Base-by-base conservation (phyloP, 2,888 invertebrate genomes). In the Apomyelois bistriatella region DNA sequence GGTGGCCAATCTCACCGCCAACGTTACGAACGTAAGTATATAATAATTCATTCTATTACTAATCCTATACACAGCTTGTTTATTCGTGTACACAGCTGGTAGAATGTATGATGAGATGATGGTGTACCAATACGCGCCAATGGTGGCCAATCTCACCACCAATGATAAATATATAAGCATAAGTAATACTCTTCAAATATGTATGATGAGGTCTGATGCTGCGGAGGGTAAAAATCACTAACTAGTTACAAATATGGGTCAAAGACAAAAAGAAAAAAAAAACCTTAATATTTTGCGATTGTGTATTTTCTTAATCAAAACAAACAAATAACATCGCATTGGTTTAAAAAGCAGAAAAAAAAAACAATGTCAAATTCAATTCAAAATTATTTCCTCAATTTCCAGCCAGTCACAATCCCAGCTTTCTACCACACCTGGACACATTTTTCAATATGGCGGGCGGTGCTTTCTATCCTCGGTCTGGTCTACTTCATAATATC, bases 361-460 rank as follows among this genome's bases (percentile, higher is more conserved):
- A 22, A 22, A 22, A 22, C 5, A 22, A 22, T 22, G 2, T 22
- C 22, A 22, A 22, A 22, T 22, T 5, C 22, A 3, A 22, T n/a
- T 13, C 28, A 28, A 48, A n/a, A 9, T 13, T 38, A 5, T 48
- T 41, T 37, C 1, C 8, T 36, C 60, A 55, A 12, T 47, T 89
- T 88, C 9, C 82, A 92, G 92, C 85, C 91, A 1, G 10, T 10
- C 1, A 87, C 91, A 10, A 84, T 85, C 59, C 87, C 86, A 15
- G 83, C 92, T 5, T 87, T 92, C 63, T 90, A 88, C 62, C 82
- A 87, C 73, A 90, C 91, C 0, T 93, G 93, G 93, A 92, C 91
- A 0, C 91, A 92, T 58, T 85, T 93, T 58, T 93, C 93, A 2
- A 85, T 92, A 62, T 92, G 92, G 92, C 83, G 93, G 13, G 91